Conservation (phyloP, 2,888 invertebrate genomes). For the Pachliopta kotzebuea region DNA sequence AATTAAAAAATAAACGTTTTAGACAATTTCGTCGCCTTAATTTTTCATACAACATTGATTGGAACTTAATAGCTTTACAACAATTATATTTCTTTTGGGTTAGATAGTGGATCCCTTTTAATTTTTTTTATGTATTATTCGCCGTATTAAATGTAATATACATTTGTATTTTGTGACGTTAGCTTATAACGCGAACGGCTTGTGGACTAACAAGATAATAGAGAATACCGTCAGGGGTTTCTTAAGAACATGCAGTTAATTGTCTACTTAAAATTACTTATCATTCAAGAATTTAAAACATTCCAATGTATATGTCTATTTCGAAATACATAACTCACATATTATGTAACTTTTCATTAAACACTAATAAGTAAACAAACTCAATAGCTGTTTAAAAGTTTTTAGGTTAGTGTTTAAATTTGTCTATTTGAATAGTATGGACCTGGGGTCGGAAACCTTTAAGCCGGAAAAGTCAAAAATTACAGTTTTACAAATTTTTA, state of each 20-base stretch:
- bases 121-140: neutral
- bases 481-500: no score
- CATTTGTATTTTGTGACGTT: conserved; percentile 14
- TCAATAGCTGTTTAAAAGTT: neutral
- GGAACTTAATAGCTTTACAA: no score
- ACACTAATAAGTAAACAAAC: neutral
- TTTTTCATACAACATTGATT: no score
- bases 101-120: no score
- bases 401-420: no score
- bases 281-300: no score
- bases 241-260: neutral
- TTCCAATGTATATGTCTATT: no score
- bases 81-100: neutral
- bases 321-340: no score
- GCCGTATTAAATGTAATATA: conserved; percentile 13
- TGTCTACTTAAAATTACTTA: neutral
- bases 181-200: conserved; percentile 4
- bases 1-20: no score
- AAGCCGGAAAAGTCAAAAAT: no score
- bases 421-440: no score
- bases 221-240: conserved; percentile 9
- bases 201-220: conserved; percentile 21
- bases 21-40: neutral
- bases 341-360: neutral
- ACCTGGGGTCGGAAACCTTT: no score